Percentiles rank a stretch among this genome's conserved stretches.
Evolutionary conservation across 2,797 vertebrate species (phyloP).

Genomic region (Coluber constrictor): DNA sequence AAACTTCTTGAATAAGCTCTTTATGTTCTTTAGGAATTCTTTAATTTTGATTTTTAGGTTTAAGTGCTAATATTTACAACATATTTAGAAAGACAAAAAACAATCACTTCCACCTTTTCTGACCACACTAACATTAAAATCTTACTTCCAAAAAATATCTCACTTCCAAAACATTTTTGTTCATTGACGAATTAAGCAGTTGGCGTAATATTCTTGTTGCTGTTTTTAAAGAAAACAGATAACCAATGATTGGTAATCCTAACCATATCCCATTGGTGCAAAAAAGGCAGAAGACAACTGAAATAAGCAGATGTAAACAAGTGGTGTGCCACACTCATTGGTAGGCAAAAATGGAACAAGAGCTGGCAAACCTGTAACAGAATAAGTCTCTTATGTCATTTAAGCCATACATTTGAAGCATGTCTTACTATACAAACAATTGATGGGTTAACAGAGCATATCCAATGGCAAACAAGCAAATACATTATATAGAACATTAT

Average conservation of each 20-base stretch:
- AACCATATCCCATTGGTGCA: not conserved
- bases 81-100: slow-evolving; percentile 28
- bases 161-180: not conserved
- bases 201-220: not conserved
- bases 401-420: not conserved
- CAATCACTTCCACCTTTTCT: not conserved
- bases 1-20: not conserved
- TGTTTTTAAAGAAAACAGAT: not conserved
- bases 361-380: not conserved
- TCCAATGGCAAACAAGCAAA: not conserved
- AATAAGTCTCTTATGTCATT: not conserved
- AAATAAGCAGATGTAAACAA: not conserved
- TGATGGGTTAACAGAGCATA: not conserved
- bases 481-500: not conserved
- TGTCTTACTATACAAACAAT: not conserved
- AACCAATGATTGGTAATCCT: not conserved
- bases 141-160: not conserved
- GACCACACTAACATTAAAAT: not conserved
- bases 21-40: not conserved
- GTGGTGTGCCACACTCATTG: not conserved
- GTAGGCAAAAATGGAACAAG: not conserved
- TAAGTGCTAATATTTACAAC: not conserved
- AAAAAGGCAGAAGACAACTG: not conserved
- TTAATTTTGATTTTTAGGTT: not conserved
- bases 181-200: not conserved